Base-by-base conservation (phyloP, 2,797 vertebrate species). In the Sebastes minor region DNA sequence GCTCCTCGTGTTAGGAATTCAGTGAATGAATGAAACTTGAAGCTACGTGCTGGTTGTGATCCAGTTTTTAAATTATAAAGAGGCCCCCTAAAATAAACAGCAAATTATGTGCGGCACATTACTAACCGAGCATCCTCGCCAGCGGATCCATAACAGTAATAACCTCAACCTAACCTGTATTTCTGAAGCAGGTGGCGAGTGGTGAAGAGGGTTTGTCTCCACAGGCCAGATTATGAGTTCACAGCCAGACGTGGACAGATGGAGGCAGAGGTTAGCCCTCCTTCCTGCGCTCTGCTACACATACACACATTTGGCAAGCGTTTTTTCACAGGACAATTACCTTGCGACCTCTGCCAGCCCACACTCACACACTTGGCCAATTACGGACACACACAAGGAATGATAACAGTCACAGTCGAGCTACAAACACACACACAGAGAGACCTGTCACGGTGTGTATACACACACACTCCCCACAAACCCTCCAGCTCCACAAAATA, bases 221-320 rank as follows among this genome's bases (percentile, higher is more conserved):
- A 88, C 90, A 93, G 90, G 89, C 89, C 91, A 92, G 93, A 94
- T 93, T 92, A 93, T 88, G 91, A 91, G 91, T 91, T 94, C 89
- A 89, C 90, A 92, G 92, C 90, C 90, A 91, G 92, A 94, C 88
- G 80, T 91, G 90, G 91, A 94, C 92, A 94, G 93, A 93, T 92
- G 91, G 93, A 93, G 89, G 89, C 92, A 94, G 92, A 94, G 93
- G 94, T 94, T 86, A 95, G 89, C 84, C 87, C 89, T 88, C 78
- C 92, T 83, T 88, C 87, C 91, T 78, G 87, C 30, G 22, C 81
- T 81, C 84, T 66, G 83, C 81, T 81, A 87, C 83, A 85, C 80
- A 78, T 33, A 80, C 89, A 81, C 74, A 75, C 74, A 85, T 81
- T 88, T 88, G 90, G 92, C 89, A 91, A 88, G 57, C 81, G 28